Percentiles rank a stretch among this genome's conserved stretches.
These are phyloP conservation scores for Diachasmimorpha longicaudata DNA, from an alignment of 1,140 invertebrate genomes.

Conservation along the genomic window DNA sequence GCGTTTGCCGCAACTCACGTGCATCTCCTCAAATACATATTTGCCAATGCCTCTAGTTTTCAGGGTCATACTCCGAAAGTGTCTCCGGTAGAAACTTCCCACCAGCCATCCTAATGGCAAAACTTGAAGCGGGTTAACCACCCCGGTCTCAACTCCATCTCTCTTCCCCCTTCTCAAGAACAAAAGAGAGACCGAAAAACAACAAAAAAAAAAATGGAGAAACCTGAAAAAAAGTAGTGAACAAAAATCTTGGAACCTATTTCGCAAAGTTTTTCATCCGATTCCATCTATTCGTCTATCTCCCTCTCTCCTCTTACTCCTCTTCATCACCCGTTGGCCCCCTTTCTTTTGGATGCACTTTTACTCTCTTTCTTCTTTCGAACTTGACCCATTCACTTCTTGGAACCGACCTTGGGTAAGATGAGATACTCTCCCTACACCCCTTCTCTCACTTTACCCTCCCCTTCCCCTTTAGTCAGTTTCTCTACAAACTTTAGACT, in stretches of 20 bases:
- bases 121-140: conserved; percentile 46
- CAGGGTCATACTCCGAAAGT: conserved; percentile 51
- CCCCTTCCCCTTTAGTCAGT: not conserved
- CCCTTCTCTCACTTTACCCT: not conserved
- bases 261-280: conserved; percentile 33
- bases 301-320: not conserved
- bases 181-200: not conserved
- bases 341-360: conserved; percentile 12
- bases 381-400: conserved; percentile 35
- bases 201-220: conserved; percentile 21
- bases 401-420: conserved; percentile 18
- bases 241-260: conserved; percentile 25
- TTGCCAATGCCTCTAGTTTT: conserved; percentile 11
- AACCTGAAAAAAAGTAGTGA: not conserved
- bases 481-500: conserved; percentile 23
- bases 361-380: conserved; percentile 23
- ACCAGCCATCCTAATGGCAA: conserved; percentile 51
- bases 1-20: too few species aligned
- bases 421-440: not conserved
- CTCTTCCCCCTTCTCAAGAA: not conserved
- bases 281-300: conserved; percentile 20
- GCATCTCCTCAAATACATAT: not conserved
- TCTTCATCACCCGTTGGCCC: conserved; percentile 14
- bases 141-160: conserved; percentile 47
- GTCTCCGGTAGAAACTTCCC: conserved; percentile 60